Conservation (phyloP, 2,113 vertebrate genomes). For the Phalacrocorax aristotelis region DNA sequence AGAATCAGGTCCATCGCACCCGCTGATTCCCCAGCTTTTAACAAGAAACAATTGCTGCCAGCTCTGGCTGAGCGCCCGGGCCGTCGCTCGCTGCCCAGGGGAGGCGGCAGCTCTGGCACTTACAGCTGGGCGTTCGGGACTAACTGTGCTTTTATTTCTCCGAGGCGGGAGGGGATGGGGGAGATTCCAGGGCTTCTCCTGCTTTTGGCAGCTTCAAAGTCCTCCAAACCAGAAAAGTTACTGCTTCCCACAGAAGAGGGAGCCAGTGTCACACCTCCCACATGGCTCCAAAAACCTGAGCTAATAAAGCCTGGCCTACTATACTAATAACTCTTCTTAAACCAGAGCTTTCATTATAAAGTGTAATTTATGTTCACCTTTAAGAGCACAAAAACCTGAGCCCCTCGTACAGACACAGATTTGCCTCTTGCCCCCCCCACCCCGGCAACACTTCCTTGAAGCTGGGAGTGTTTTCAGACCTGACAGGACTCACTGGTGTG, state of each 20-base stretch:
- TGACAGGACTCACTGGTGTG: background rate
- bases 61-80: rapidly evolving
- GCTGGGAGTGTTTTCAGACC: background rate
- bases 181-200: background rate
- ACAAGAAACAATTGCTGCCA: rapidly evolving
- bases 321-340: conserved; percentile 42
- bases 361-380: conserved; percentile 28
- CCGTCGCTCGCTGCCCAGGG: rapidly evolving
- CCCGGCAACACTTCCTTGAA: background rate
- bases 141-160: rapidly evolving
- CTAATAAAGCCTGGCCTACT: conserved; percentile 27
- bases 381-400: background rate
- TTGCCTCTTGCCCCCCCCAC: conserved; percentile 10
- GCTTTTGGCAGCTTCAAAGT: background rate
- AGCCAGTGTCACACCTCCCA: conserved; percentile 62
- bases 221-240: background rate
- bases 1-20: background rate
- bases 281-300: background rate
- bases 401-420: background rate
- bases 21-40: rapidly evolving
- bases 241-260: conserved; percentile 67
- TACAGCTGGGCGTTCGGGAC: rapidly evolving
- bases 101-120: background rate
- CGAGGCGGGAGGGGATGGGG: background rate
- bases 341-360: conserved; percentile 43